These are phyloP conservation scores for Ophioderma brevispina DNA, from an alignment of 35 echinoderm and acorn worm species.

Conservation along the genomic window DNA sequence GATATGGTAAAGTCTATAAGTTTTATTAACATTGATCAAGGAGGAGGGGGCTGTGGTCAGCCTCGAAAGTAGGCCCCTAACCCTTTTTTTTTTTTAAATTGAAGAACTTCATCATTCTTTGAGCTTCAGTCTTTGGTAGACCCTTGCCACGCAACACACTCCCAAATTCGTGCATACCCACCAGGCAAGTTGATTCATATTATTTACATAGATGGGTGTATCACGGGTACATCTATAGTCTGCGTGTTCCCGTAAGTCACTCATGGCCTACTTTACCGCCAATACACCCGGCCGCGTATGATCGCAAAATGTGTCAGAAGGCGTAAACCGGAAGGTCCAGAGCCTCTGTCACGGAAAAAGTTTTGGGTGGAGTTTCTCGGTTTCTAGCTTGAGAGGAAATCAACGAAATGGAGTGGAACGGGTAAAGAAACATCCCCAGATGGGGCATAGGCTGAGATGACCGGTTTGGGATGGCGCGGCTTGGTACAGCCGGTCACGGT, in stretches of 20 bases:
- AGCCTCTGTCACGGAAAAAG: background rate
- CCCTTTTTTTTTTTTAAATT: too few relatives aligned
- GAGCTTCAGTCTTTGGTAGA: too few relatives aligned
- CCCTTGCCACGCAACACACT: too few relatives aligned
- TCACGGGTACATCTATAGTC: background rate
- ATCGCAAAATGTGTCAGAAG: background rate
- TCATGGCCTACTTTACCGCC: background rate
- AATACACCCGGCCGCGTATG: background rate
- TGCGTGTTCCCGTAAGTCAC: background rate
- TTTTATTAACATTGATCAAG: too few relatives aligned
- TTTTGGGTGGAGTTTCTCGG: conserved; percentile 7
- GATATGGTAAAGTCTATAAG: too few relatives aligned
- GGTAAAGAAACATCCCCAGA: background rate
- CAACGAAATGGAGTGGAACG: background rate
- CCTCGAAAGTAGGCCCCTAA: too few relatives aligned
- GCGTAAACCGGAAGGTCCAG: background rate
- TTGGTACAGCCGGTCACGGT: conserved; percentile 2
- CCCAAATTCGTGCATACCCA: background rate
- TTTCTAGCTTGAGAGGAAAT: background rate
- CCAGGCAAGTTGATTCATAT: background rate
- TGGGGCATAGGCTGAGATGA: background rate
- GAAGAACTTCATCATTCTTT: too few relatives aligned
- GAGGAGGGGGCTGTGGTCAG: too few relatives aligned
- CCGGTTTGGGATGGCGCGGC: background rate
- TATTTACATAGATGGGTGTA: background rate